These are phyloP conservation scores for Pantherophis guttatus DNA, from an alignment of 2,113 vertebrate species.

Conservation along the genomic window DNA sequence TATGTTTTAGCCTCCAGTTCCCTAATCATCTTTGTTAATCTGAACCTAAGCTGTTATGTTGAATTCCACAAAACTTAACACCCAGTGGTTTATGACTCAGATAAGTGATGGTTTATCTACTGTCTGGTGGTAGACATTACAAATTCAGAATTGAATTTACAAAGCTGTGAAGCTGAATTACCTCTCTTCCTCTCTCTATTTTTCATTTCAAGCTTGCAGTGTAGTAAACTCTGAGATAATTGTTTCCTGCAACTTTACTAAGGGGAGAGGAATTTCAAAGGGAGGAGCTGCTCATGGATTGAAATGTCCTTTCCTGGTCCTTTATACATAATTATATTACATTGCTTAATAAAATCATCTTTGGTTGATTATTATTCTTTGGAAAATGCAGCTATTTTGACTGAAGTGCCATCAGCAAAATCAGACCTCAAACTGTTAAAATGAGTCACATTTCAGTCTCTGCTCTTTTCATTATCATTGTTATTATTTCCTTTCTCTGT, in stretches of 20 bases:
- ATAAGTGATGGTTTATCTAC: not conserved
- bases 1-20: too few species aligned
- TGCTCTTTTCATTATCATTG: slow-evolving; percentile 39
- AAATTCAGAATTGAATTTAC: not conserved
- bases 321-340: slow-evolving; percentile 28
- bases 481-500: not conserved
- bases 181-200: not conserved
- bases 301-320: not conserved
- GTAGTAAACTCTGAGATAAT: not conserved
- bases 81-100: not conserved
- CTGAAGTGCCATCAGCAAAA: slow-evolving; percentile 61
- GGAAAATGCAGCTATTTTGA: slow-evolving; percentile 40
- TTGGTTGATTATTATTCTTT: slow-evolving; percentile 37
- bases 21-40: not conserved
- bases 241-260: not conserved
- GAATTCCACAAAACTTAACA: not conserved
- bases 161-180: not conserved
- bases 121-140: not conserved
- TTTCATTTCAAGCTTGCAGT: not conserved
- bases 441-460: slow-evolving; percentile 63
- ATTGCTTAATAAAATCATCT: slow-evolving; percentile 39
- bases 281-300: not conserved
- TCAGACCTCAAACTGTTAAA: slow-evolving; percentile 37
- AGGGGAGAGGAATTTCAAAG: not conserved
- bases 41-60: not conserved